Conservation (phyloP, 2,888 invertebrate species). For the Pristionchus japonicus region DNA sequence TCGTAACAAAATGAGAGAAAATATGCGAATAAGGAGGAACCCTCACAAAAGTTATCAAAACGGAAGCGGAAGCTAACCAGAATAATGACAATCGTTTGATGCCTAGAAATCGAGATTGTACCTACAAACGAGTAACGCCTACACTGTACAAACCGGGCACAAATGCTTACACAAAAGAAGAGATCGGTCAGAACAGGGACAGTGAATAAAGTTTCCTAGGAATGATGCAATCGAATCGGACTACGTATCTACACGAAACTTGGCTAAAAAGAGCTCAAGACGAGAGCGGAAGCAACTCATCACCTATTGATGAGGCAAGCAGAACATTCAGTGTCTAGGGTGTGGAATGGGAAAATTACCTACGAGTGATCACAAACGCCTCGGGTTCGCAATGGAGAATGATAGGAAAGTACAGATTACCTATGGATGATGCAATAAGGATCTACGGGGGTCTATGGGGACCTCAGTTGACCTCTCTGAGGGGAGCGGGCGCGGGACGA, state of each 20-base stretch:
- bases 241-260: neutral
- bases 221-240: neutral
- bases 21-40: neutral
- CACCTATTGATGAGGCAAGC: neutral
- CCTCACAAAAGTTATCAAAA: neutral
- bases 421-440: neutral
- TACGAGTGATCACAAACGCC: no score
- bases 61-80: neutral
- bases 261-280: neutral
- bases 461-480: conserved; percentile 30
- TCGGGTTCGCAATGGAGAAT: no score
- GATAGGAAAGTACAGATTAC: no score
- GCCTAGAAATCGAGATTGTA: neutral
- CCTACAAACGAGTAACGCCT: neutral
- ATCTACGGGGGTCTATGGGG: neutral
- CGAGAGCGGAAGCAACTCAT: neutral
- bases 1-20: neutral
- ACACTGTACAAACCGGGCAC: neutral
- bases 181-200: neutral
- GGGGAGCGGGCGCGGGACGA: neutral
- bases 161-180: neutral
- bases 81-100: neutral
- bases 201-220: neutral
- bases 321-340: neutral
- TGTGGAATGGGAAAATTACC: no score